These are phyloP conservation scores for Oreochromis tanganicae DNA, from an alignment of 2,113 vertebrate species.

Conservation along the genomic window DNA sequence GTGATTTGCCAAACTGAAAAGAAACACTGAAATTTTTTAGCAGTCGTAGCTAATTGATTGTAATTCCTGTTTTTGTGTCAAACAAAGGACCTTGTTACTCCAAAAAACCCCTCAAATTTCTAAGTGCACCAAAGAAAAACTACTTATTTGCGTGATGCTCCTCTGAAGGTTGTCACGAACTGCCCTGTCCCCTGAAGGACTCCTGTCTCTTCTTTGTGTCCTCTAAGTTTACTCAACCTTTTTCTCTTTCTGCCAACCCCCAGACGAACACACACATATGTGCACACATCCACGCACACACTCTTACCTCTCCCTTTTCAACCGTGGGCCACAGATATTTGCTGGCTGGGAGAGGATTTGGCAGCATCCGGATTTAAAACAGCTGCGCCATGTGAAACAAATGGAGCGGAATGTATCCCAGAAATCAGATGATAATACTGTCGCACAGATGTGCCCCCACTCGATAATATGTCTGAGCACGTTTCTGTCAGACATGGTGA, in stretches of 20 bases:
- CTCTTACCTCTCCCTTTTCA: neutral
- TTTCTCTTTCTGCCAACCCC: neutral
- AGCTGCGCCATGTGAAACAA: conserved; percentile 45
- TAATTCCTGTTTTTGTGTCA: neutral
- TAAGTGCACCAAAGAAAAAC: neutral
- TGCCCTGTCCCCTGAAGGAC: neutral
- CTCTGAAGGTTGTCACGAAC: neutral
- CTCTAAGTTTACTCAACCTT: conserved; percentile 4
- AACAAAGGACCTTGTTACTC: neutral
- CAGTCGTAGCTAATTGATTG: neutral
- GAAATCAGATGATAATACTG: conserved; percentile 17
- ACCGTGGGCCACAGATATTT: conserved; percentile 4
- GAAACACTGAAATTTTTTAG: neutral
- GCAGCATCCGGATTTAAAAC: conserved; percentile 32
- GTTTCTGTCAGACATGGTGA: neutral
- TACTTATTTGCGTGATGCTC: neutral
- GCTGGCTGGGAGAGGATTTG: conserved; percentile 40
- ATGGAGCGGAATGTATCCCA: conserved; percentile 39
- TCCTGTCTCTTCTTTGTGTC: conserved; percentile 2
- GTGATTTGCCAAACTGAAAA: neutral
- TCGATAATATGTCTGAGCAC: conserved; percentile 12
- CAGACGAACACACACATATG: neutral
- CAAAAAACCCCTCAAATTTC: neutral
- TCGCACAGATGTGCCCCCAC: conserved; percentile 22
- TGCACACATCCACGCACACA: neutral